Evolutionary conservation across 2,797 vertebrate genomes (phyloP), one percentile per base, ranked within the genome.

Genomic region (Poecilia picta): DNA sequence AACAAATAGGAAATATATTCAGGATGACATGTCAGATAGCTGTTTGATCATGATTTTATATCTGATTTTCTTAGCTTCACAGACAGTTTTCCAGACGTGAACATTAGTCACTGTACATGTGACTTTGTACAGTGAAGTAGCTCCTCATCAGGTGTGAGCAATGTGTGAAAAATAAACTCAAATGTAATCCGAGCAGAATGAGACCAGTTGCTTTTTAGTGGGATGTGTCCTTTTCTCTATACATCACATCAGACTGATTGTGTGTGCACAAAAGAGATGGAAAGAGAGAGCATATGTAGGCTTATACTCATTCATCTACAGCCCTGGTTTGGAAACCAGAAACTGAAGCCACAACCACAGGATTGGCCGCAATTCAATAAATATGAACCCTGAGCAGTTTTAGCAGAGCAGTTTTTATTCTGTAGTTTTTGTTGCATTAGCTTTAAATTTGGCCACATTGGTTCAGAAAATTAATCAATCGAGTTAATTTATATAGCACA

Each of bases 161-260:
- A 82, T 57, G 49, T 28, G 36, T 75, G 66, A 72, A 80, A 76
- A 76, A 75, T 20, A 55, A 64, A 73, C 10, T 31, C 41, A 70
- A 59, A 68, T 81, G 68, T 73, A 59, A 76, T 33, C 8, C 43
- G 15, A 57, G 43, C 0, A 12, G 74, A 5, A 47, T 57, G 49
- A 78, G 71, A 83, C 75, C 82, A 87, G 84, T 81, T 89, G 84
- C 41, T 45, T 85, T 85, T 86, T 76, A 85, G 68, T 82, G 80
- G 81, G 75, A 73, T 76, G 72, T 25, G 39, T 74, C 68, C 71
- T 68, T 84, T 80, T 66, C n/a, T n/a, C 41, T 10, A 36, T 62
- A 16, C 20, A 39, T 80, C 71, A 79, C 73, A 57, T 74, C 59
- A 28, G 31, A 36, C 39, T 16, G 13, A 25, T 70, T 28, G 6